Conservation (phyloP, 2,888 invertebrate species). For the Muschampia plurimacula region DNA sequence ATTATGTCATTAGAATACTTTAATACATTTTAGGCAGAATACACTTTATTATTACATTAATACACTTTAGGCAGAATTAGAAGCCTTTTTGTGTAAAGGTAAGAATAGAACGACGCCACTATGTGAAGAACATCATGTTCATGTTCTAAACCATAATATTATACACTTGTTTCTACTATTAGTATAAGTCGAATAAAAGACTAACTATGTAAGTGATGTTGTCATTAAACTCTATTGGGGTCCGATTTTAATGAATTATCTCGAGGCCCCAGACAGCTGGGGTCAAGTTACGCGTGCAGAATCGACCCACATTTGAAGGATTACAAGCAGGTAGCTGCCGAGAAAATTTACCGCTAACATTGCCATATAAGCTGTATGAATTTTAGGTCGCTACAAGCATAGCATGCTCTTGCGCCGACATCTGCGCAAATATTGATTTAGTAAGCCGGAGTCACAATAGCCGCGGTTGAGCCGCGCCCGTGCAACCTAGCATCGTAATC, state of each 20-base stretch:
- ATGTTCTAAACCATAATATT: neutral
- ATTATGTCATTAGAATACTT: neutral
- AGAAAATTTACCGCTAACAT: conserved; percentile 85
- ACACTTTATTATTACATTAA: too few relatives aligned
- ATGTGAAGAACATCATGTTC: conserved; percentile 11
- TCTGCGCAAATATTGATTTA: conserved; percentile 86
- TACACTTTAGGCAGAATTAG: neutral
- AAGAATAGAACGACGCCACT: conserved; percentile 22
- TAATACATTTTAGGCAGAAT: neutral
- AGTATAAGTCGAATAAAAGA: conserved; percentile 18
- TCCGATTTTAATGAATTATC: conserved; percentile 75
- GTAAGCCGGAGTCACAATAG: conserved; percentile 79
- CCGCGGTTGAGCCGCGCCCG: conserved; percentile 62
- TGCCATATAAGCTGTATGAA: conserved; percentile 85
- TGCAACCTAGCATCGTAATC: conserved; percentile 56
- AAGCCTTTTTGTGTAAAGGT: conserved; percentile 24
- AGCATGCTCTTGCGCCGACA: conserved; percentile 83
- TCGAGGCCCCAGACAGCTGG: conserved; percentile 67
- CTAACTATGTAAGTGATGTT: conserved; percentile 17
- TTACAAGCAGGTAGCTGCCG: conserved; percentile 84
- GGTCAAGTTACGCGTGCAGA: conserved; percentile 81
- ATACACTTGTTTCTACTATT: neutral
- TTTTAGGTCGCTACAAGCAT: conserved; percentile 84
- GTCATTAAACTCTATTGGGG: conserved; percentile 50
- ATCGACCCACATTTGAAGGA: conserved; percentile 84